Evolutionary conservation across 37 sponge, comb jelly and placozoan species (phyloP).

Genomic region (Beroe ovata): DNA sequence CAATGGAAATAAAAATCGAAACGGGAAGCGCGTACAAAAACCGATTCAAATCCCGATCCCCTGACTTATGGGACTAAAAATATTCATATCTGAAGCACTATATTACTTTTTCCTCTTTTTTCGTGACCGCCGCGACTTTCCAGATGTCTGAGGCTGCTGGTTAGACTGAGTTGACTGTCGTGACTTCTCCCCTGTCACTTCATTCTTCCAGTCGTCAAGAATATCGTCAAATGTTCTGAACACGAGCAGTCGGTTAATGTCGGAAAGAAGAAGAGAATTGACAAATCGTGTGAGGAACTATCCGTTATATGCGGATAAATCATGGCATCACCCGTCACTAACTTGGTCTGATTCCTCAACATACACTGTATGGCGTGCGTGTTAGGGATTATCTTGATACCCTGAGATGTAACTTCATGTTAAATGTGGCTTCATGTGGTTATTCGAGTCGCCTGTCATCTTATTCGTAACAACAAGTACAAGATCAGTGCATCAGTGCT

Average conservation of each 20-base stretch:
- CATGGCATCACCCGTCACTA: no score
- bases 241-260: no score
- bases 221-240: conserved; percentile 61
- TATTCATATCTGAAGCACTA: background rate
- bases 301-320: no score
- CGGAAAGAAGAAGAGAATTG: background rate
- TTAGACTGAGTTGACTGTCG: background rate
- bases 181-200: conserved; percentile 4
- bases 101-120: conserved; percentile 41
- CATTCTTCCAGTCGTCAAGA: conserved; percentile 22
- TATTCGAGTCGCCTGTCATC: no score
- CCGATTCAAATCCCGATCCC: background rate
- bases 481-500: no score
- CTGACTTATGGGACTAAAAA: background rate
- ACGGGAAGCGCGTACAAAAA: background rate
- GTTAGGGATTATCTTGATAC: conserved; percentile 39
- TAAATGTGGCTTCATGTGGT: no score
- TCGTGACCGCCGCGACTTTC: conserved; percentile 22
- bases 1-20: background rate
- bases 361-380: conserved; percentile 42
- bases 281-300: no score
- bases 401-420: no score
- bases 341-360: conserved; percentile 17
- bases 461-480: no score
- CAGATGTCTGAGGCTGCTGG: background rate